Base-by-base conservation (phyloP, 2,797 vertebrate genomes). In the Acanthurus lineatus region DNA sequence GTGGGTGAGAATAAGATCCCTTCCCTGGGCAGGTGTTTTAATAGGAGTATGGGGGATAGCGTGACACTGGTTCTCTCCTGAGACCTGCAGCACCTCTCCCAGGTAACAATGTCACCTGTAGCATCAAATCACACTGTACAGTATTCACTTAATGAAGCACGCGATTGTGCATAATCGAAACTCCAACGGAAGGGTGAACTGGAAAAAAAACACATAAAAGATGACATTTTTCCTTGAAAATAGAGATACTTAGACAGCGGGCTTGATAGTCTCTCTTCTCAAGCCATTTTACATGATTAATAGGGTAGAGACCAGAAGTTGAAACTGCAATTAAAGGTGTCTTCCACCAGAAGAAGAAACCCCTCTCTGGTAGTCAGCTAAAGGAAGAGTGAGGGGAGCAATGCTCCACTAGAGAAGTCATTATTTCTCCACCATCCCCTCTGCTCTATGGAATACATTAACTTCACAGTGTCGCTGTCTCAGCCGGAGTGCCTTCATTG, bases 21-120 rank as follows among this genome's bases (percentile, higher is more conserved):
- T 58, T 93, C 92, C 88, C 84, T 69, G 69, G 82, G 83, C 87
- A 81, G 81, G 82, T 89, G 89, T 84, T 94, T 86, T 94, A 95
- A 95, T 92, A 85, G 88, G 91, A 85, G 92, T 44, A 80, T 44
- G 44, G 94, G 93, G 94, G 85, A 92, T 95, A 88, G 94, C 93
- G 92, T 95, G 95, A 89, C 77, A 89, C 52, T 19, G 70, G 62
- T 75, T 76, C 45, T 86, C 94, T 88, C 89, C 42, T 22, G 87
- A 87, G 89, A 86, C 66, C 32, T 19, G 49, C 81, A 56, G 65
- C 82, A 65, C 54, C 73, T 89, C 91, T 89, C 90, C 77, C 79
- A 85, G 90, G 91, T 90, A 91, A 89, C 86, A 66, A 69, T 84
- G 74, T 88, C 85, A 91, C 89, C 88, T 85, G 81, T 64, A 76